Conservation (phyloP, 2,113 vertebrate genomes). For the Dinomys branickii region DNA sequence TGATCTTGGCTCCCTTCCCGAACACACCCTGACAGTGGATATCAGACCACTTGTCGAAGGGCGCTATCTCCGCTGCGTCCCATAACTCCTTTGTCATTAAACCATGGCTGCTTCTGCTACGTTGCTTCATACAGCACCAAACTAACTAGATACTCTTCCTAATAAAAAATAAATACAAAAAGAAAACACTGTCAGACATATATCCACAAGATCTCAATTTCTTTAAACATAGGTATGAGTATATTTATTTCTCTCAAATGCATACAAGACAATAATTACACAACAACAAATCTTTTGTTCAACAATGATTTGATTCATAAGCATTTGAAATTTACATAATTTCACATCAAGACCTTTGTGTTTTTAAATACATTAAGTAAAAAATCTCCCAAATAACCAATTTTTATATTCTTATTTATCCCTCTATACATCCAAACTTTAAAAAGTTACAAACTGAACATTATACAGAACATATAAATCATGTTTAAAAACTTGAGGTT, state of each 20-base stretch:
- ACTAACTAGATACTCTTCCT: conserved; percentile 58
- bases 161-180: conserved; percentile 74
- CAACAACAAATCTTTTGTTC: conserved; percentile 86
- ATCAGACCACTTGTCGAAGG: conserved; percentile 8
- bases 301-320: conserved; percentile 83
- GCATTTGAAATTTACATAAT: conserved; percentile 85
- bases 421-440: conserved; percentile 88
- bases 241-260: conserved; percentile 82
- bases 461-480: conserved; percentile 89
- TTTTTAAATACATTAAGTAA: conserved; percentile 88
- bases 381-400: conserved; percentile 86
- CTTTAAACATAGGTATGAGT: conserved; percentile 80
- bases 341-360: conserved; percentile 83
- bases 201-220: conserved; percentile 78
- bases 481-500: conserved; percentile 89
- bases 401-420: conserved; percentile 86
- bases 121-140: conserved; percentile 73
- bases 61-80: conserved; percentile 13
- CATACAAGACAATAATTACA: conserved; percentile 84
- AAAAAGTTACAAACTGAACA: conserved; percentile 90
- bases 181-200: conserved; percentile 81
- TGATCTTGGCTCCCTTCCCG: neutral
- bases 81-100: neutral
- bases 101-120: neutral
- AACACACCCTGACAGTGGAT: neutral